Percentiles rank a stretch among this genome's conserved stretches.
Conservation (phyloP, 2,888 invertebrate species). For the Xylota segnis region DNA sequence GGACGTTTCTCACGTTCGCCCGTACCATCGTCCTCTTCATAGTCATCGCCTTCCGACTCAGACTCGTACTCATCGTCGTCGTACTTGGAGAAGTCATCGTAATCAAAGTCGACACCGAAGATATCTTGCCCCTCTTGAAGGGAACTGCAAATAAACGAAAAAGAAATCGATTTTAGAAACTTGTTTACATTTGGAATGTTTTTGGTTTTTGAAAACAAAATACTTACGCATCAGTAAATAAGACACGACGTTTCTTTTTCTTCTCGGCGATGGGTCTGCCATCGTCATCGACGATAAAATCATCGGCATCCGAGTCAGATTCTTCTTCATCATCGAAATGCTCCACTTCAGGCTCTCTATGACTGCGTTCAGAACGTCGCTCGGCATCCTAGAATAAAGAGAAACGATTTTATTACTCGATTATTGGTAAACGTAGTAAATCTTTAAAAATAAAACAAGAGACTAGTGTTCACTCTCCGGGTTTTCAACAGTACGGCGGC, state of each 20-base stretch:
- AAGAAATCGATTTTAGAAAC: not conserved
- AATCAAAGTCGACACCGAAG: conserved; percentile 99
- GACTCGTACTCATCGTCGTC: conserved; percentile 93
- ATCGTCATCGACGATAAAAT: conserved; percentile 99
- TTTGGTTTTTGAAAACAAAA: conserved; percentile 79
- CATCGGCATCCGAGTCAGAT: conserved; percentile 95
- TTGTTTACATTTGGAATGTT: not conserved
- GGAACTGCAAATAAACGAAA: conserved; percentile 87
- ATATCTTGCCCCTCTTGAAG: conserved; percentile 99
- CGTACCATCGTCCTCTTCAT: conserved; percentile 91
- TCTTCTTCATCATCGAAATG: conserved; percentile 92
- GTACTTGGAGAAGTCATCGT: conserved; percentile 94
- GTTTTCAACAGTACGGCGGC: no score
- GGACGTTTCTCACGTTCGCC: conserved; percentile 87
- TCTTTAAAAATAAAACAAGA: no score
- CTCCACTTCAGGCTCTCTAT: conserved; percentile 88
- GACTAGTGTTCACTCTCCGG: no score
- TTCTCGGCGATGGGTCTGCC: conserved; percentile 94
- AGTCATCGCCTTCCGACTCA: conserved; percentile 90
- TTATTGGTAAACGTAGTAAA: no score
- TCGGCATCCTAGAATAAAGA: conserved; percentile 89
- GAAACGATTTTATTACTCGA: not conserved
- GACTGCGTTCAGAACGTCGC: conserved; percentile 89
- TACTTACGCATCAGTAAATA: conserved; percentile 95
- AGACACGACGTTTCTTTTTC: conserved; percentile 91